Evolutionary conservation across 2,113 vertebrate genomes (phyloP).

Genomic region (Jacana jacana): DNA sequence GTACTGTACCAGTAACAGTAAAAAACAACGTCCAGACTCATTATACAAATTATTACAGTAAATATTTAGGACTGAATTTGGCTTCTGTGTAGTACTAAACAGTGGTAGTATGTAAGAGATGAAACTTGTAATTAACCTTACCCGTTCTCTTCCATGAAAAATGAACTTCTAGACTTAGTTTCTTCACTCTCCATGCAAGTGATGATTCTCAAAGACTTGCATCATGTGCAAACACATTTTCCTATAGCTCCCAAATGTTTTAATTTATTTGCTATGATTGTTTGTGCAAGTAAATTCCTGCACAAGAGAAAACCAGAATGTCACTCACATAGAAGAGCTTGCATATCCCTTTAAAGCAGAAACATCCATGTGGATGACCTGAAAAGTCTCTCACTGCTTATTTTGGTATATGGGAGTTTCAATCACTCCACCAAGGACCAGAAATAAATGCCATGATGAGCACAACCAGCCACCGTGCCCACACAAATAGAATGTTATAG

Average conservation of each 20-base stretch:
- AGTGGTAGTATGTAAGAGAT: not conserved
- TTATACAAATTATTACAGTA: not conserved
- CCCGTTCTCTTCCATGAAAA: not conserved
- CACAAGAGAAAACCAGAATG: not conserved
- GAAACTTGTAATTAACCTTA: not conserved
- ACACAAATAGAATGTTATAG: not conserved
- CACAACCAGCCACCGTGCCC: not conserved
- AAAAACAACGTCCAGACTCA: not conserved
- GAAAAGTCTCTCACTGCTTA: not conserved
- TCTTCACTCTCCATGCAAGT: not conserved
- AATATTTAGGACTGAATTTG: not conserved
- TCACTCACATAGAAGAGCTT: not conserved
- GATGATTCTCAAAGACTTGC: not conserved
- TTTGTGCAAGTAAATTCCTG: not conserved
- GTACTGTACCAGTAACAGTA: not conserved
- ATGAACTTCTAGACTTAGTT: not conserved
- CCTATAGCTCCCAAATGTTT: not conserved
- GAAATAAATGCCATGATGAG: not conserved
- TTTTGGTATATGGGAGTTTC: not conserved
- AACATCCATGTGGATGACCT: not conserved
- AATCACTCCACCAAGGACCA: not conserved
- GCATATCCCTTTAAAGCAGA: not conserved
- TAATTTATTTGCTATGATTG: not conserved
- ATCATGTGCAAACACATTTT: not conserved
- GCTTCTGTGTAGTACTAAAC: not conserved